phyloP scores from a whole-genome alignment of 1,140 invertebrate genomes.

The Octopus sinensis region DNA sequence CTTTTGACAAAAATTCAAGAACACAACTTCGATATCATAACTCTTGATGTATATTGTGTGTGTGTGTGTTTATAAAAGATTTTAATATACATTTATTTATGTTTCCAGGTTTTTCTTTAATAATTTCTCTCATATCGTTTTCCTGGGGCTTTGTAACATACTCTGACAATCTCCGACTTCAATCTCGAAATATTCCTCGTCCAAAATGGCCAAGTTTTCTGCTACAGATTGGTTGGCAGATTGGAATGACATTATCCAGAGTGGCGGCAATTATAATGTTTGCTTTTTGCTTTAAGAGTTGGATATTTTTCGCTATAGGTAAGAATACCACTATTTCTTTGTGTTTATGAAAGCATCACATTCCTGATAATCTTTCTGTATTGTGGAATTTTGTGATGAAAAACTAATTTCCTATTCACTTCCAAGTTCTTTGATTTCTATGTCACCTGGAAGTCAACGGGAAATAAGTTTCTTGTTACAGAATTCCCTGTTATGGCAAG shows the following conservation, averaged over 20 bases:
- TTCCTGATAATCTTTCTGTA: too few relatives aligned
- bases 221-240: conserved; percentile 63
- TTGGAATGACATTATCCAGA: conserved; percentile 70
- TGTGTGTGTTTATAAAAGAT: too few relatives aligned
- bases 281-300: conserved; percentile 58
- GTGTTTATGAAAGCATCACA: not conserved
- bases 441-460: too few relatives aligned
- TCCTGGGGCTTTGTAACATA: conserved; percentile 83
- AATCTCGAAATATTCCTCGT: conserved; percentile 61
- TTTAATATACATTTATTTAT: conserved; percentile 18
- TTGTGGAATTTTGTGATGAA: too few relatives aligned
- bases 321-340: conserved; percentile 14
- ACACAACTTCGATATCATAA: too few relatives aligned
- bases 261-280: conserved; percentile 63
- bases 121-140: conserved; percentile 73
- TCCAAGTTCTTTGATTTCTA: too few relatives aligned
- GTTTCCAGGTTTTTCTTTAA: conserved; percentile 51
- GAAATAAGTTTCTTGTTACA: too few relatives aligned
- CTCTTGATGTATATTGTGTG: too few relatives aligned
- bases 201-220: conserved; percentile 64
- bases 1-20: too few relatives aligned
- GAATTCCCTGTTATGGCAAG: too few relatives aligned
- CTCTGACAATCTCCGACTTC: conserved; percentile 73
- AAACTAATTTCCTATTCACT: too few relatives aligned
- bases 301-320: conserved; percentile 57